phyloP scores from a whole-genome alignment of 2,888 invertebrate genomes.

The Capitulum mitella region DNA sequence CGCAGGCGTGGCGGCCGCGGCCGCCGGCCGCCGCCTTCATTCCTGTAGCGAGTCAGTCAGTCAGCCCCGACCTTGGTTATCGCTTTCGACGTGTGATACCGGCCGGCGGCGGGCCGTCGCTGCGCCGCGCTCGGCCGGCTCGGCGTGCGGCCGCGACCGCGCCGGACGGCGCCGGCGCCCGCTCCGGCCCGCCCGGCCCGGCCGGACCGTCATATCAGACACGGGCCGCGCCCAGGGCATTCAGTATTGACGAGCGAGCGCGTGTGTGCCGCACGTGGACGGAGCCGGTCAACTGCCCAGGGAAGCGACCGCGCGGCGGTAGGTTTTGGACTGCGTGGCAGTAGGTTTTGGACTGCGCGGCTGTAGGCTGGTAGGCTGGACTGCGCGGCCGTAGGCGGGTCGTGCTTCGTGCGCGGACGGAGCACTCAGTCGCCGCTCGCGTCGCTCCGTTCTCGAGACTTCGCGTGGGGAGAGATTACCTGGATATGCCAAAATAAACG shows the following conservation, averaged over 20 bases:
- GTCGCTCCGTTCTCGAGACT: background rate
- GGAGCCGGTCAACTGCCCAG: too few species aligned
- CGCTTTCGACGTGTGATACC: too few species aligned
- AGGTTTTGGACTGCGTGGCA: too few species aligned
- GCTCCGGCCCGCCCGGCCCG: too few species aligned
- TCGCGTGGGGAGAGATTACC: background rate
- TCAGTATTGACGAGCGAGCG: background rate
- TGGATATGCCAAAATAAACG: background rate
- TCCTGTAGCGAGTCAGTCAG: background rate
- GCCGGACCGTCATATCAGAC: too few species aligned
- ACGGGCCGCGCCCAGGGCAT: background rate
- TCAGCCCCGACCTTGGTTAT: background rate
- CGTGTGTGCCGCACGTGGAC: background rate
- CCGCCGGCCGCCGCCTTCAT: background rate
- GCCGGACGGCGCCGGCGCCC: background rate
- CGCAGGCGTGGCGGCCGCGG: background rate
- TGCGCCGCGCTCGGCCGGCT: background rate
- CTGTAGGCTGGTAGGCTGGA: too few species aligned
- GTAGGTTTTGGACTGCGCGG: too few species aligned
- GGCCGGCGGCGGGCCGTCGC: too few species aligned
- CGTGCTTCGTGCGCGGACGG: too few species aligned
- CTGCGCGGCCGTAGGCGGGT: too few species aligned
- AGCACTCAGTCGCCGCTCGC: too few species aligned
- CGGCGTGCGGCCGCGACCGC: background rate
- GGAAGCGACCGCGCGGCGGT: too few species aligned